phyloP scores from a whole-genome alignment of 2,113 vertebrate genomes.

The Neogale vison region DNA sequence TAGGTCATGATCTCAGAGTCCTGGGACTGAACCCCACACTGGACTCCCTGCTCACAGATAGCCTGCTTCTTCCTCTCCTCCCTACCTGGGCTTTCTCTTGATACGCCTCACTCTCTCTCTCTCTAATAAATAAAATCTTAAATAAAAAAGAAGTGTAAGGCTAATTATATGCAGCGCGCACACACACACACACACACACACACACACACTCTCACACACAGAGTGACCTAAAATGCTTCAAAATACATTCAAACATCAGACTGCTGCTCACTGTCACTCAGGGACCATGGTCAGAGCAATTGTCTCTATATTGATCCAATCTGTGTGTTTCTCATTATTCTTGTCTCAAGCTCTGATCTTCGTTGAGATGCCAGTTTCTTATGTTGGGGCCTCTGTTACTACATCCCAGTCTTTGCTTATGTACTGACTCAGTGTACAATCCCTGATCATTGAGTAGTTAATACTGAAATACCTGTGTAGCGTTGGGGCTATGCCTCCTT shows the following conservation, averaged over 20 bases:
- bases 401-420: neutral
- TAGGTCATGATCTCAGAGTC: too few relatives aligned
- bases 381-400: neutral
- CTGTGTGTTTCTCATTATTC: conserved; percentile 15
- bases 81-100: too few relatives aligned
- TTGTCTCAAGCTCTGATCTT: neutral
- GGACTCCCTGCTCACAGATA: too few relatives aligned
- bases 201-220: too few relatives aligned
- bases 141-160: neutral
- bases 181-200: too few relatives aligned
- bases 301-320: neutral
- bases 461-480: neutral
- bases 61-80: too few relatives aligned
- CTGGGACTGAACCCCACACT: too few relatives aligned
- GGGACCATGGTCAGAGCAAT: neutral
- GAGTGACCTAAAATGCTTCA: neutral
- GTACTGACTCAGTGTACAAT: neutral
- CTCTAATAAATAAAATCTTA: too few relatives aligned
- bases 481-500: neutral
- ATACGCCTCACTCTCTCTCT: too few relatives aligned
- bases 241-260: conserved; percentile 1
- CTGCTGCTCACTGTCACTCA: neutral
- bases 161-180: neutral
- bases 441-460: neutral
- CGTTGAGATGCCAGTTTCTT: neutral